A percentile compares a stretch with the other conserved stretches of the same genome.
phyloP scores from a whole-genome alignment of 2,113 vertebrate species.

The Misgurnus anguillicaudatus region DNA sequence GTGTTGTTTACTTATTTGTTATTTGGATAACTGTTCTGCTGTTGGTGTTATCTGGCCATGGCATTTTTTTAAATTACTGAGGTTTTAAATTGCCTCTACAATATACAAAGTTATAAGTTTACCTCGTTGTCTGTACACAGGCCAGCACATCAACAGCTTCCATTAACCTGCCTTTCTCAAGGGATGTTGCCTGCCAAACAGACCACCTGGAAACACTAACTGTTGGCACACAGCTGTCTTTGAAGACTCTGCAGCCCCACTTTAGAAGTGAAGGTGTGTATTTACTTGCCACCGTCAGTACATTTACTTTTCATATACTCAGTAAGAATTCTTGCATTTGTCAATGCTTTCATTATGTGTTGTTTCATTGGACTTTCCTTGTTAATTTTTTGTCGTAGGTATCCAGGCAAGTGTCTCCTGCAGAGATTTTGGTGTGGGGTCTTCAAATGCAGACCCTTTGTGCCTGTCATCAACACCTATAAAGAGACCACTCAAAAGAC shows the following conservation, averaged over 20 bases:
- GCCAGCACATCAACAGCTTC: neutral
- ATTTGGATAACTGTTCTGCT: too few relatives aligned
- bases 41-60: too few relatives aligned
- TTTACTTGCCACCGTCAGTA: neutral
- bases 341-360: neutral
- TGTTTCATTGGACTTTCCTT: neutral
- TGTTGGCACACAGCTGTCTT: neutral
- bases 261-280: neutral
- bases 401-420: neutral
- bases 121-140: neutral
- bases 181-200: slow-evolving; percentile 3
- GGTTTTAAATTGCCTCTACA: too few relatives aligned
- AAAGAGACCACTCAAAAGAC: neutral
- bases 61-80: too few relatives aligned
- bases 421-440: neutral
- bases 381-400: neutral
- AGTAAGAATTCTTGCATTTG: neutral
- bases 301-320: neutral
- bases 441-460: neutral
- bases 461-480: neutral
- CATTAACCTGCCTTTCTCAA: neutral
- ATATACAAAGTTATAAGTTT: too few relatives aligned
- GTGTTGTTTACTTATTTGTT: too few relatives aligned
- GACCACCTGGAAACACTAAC: neutral
- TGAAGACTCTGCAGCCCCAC: neutral